Base-by-base conservation (phyloP, 2,113 vertebrate genomes). In the Zapus hudsonius region DNA sequence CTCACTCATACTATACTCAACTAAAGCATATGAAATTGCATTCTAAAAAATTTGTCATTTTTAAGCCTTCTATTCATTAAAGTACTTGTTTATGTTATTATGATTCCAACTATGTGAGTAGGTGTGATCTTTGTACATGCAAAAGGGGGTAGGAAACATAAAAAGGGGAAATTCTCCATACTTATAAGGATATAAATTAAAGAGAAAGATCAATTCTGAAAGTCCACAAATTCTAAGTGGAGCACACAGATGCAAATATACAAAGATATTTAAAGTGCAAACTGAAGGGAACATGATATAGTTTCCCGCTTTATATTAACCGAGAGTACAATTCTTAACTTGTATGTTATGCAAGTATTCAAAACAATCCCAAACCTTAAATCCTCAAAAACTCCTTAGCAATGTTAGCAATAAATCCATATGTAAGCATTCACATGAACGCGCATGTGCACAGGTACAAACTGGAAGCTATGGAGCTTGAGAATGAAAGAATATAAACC, bases 391-490 rank as follows among this genome's bases (percentile, higher is more conserved):
- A 23, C 47, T 23, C 7, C 19, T 74, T 84, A 33, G 11, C 61
- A 89, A 74, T 31, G 27, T 73, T 83, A 89, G 12, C 33, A 66
- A 36, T 61, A 52, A 73, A 75, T 63, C 23, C 4, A 55, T 44
- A 20, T 40, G 61, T 73, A 25, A 13, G 33, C 8, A 12, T 73
- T 2, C 31, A 33, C 27, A 72, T 57, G 33, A 7, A 6, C 1
- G 0, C 1, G 0, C 10, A 33, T 0, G 6, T 11, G 75, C 7
- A 40, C 3, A 84, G 5, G 61, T 20, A 72, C 10, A 44, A 1
- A 44, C 0, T 73, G 15, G n/a, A 87, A 73, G 11, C 22, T 84
- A 66, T 82, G 16, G 16, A 82, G 10, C 33, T 66, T 61, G 7
- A 92, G 25, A 9, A 25, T 40, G 33, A 89, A 72, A 42, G 7